Evolutionary conservation across 2,888 invertebrate genomes (phyloP).

Genomic region (Harpalus rubripes): DNA sequence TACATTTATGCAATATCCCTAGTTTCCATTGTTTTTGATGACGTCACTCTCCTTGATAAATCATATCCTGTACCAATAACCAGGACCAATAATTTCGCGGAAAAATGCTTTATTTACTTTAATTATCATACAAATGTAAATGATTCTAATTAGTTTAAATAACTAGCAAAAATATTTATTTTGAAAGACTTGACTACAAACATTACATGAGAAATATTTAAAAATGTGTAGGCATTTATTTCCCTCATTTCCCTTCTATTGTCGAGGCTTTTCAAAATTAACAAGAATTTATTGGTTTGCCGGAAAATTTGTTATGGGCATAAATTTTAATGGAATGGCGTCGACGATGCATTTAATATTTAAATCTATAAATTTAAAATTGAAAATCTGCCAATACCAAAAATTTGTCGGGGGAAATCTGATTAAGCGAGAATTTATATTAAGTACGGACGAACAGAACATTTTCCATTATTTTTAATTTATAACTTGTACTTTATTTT

Average conservation of each 20-base stretch:
- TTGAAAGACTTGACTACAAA: background rate
- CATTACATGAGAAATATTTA: background rate
- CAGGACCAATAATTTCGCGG: too few relatives aligned
- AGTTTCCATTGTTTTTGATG: too few relatives aligned
- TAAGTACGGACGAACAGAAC: background rate
- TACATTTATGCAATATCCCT: too few relatives aligned
- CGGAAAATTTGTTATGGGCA: background rate
- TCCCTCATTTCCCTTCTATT: too few relatives aligned
- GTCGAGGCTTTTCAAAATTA: background rate
- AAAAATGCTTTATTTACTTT: background rate
- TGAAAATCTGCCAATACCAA: constrained; percentile 2
- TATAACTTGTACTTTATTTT: too few relatives aligned
- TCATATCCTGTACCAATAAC: too few relatives aligned
- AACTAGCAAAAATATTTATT: constrained; percentile 5
- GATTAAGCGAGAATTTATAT: background rate
- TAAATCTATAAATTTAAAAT: background rate
- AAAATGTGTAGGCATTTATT: background rate
- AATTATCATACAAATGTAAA: constrained; percentile 9
- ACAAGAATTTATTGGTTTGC: background rate
- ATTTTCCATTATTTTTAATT: background rate
- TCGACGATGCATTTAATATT: background rate
- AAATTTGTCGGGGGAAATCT: background rate
- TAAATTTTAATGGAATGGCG: background rate
- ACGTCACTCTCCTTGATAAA: too few relatives aligned
- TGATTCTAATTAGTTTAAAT: background rate